phyloP scores from a whole-genome alignment of 2,797 vertebrate genomes.

The Oreochromis mossambicus region DNA sequence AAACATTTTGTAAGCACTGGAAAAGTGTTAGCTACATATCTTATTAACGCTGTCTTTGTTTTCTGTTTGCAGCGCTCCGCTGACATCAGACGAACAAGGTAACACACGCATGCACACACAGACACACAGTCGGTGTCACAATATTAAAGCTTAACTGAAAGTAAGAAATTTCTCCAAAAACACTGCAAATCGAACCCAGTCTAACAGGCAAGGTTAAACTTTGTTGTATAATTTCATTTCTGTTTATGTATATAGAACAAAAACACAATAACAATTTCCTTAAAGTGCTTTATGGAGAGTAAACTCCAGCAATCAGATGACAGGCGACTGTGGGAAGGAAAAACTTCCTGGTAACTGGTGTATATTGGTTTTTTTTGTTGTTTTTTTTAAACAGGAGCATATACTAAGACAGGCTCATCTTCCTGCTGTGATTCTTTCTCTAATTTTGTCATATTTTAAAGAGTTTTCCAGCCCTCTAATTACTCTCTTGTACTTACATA shows the following conservation, averaged over 20 bases:
- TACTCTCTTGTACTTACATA: neutral
- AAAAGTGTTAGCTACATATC: neutral
- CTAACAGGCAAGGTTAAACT: neutral
- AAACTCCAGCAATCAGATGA: neutral
- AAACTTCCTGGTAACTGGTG: neutral
- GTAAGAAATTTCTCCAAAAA: neutral
- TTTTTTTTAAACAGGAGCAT: neutral
- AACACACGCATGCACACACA: neutral
- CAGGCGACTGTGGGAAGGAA: neutral
- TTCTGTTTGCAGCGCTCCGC: constrained; percentile 52
- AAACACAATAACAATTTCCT: neutral
- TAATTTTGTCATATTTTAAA: neutral
- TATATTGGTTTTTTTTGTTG: neutral
- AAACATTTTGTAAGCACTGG: neutral
- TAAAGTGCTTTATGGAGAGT: neutral
- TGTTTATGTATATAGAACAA: neutral
- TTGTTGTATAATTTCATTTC: neutral
- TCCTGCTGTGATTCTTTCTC: neutral
- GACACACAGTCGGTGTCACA: neutral
- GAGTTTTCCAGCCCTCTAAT: neutral
- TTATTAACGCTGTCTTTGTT: neutral
- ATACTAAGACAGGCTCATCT: neutral
- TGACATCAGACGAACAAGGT: constrained; percentile 80
- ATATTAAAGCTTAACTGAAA: neutral
- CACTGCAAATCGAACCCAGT: neutral